Conservation (phyloP, 2,888 invertebrate species). For the Pseudoips prasinana region DNA sequence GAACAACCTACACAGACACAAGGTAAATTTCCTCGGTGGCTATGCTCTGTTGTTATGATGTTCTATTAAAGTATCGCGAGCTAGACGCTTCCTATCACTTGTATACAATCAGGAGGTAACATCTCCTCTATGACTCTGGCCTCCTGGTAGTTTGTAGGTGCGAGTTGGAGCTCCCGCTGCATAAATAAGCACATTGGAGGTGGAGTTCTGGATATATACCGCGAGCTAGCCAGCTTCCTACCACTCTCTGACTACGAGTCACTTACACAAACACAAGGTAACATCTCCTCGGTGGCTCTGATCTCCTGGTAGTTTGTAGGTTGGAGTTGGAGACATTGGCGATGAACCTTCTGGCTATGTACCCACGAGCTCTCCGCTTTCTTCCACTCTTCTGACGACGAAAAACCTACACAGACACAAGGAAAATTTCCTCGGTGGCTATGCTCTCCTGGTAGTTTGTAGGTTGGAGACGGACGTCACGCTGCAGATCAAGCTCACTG, state of each 20-base stretch:
- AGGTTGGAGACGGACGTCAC: constrained; percentile 92
- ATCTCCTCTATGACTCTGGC: no score
- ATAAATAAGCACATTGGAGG: constrained; percentile 88
- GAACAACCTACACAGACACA: constrained; percentile 71
- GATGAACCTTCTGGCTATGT: constrained; percentile 90
- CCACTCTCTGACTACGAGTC: constrained; percentile 89
- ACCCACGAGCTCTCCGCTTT: constrained; percentile 90
- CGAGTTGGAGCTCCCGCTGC: constrained; percentile 92
- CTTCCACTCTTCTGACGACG: constrained; percentile 90
- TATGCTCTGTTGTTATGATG: no score
- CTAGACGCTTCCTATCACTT: no score
- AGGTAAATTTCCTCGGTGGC: constrained; percentile 25
- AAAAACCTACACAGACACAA: constrained; percentile 59
- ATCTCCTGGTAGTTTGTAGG: background rate
- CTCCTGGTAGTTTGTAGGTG: constrained; percentile 66
- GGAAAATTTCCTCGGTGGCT: constrained; percentile 21
- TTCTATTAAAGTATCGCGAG: no score
- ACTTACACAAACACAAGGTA: constrained; percentile 35
- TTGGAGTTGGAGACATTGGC: constrained; percentile 92
- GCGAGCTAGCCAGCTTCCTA: constrained; percentile 90
- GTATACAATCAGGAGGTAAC: no score
- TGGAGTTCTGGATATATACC: constrained; percentile 92
- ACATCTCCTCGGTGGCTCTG: no score
- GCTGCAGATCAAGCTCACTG: no score
- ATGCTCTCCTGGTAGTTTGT: no score